Percentiles rank a stretch among this genome's conserved stretches.
These are phyloP conservation scores for Tetrao urogallus DNA, from an alignment of 2,113 vertebrate species.

Conservation along the genomic window DNA sequence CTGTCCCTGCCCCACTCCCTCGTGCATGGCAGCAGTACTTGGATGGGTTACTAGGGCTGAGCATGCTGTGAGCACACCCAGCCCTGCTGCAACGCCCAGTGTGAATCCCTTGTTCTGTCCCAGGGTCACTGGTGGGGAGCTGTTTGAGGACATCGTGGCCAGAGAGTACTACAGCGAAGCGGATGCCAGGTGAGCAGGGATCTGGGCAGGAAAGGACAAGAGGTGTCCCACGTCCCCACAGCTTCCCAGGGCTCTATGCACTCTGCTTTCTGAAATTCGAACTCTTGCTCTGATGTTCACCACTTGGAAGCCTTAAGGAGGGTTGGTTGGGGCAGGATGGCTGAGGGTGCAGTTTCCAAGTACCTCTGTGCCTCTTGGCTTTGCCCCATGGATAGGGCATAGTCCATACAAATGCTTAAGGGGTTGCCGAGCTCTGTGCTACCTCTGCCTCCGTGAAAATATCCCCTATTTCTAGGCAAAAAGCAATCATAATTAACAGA, in stretches of 20 bases:
- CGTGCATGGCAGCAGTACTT: fast-evolving
- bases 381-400: background rate
- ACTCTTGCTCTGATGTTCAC: background rate
- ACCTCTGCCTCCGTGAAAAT: background rate
- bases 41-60: background rate
- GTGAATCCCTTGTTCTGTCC: background rate
- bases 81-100: fast-evolving
- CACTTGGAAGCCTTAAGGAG: too few species aligned
- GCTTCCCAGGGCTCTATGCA: background rate
- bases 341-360: background rate
- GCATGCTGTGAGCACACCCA: background rate
- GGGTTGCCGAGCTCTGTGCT: background rate
- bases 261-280: background rate
- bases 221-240: background rate
- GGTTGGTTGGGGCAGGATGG: too few species aligned
- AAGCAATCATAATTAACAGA: conserved; percentile 7
- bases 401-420: background rate
- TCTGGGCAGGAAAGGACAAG: background rate
- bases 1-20: background rate
- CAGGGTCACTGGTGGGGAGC: conserved; percentile 83
- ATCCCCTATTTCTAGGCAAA: conserved; percentile 12
- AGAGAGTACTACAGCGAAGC: conserved; percentile 87
- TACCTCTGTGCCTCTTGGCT: background rate
- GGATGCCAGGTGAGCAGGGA: conserved; percentile 79
- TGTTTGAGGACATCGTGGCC: conserved; percentile 87